A percentile compares a stretch with the other conserved stretches of the same genome.
phyloP scores from a whole-genome alignment of 2,113 vertebrate species.

The Macquaria australasica region DNA sequence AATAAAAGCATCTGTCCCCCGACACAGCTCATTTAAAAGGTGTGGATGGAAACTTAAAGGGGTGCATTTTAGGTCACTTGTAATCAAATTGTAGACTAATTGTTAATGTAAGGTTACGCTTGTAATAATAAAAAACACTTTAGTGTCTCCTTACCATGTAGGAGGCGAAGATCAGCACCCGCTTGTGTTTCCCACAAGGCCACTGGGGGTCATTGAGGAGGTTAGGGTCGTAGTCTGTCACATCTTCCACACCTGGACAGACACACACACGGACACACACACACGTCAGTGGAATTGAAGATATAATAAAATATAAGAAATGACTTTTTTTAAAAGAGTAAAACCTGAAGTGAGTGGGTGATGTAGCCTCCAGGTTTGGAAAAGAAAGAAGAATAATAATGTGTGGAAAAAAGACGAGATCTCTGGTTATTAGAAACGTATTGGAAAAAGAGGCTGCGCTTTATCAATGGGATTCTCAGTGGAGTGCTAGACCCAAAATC shows the following conservation, averaged over 20 bases:
- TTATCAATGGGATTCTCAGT: no score
- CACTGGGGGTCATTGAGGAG: slow-evolving; percentile 96
- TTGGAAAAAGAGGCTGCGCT: no score
- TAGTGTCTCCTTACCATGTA: slow-evolving; percentile 90
- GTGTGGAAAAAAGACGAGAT: background rate
- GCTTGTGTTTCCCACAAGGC: slow-evolving; percentile 98
- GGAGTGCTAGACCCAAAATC: no score
- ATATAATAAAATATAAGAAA: background rate
- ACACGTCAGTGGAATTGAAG: background rate
- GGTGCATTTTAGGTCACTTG: background rate
- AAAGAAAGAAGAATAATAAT: no score
- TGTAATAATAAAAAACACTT: background rate
- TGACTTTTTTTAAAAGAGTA: background rate
- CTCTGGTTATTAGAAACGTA: no score
- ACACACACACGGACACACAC: slow-evolving; percentile 6
- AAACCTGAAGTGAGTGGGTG: background rate
- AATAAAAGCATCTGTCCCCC: background rate
- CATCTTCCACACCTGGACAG: slow-evolving; percentile 87
- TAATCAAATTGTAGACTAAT: background rate
- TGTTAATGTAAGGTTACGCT: no score
- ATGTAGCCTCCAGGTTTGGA: no score
- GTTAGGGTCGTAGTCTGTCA: slow-evolving; percentile 93
- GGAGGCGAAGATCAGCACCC: slow-evolving; percentile 97
- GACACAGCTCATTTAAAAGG: background rate
- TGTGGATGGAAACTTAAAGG: background rate